Evolutionary conservation across 2,888 invertebrate genomes (phyloP), one percentile per base, ranked within the genome.

Genomic region (Aporophyla lueneburgensis): DNA sequence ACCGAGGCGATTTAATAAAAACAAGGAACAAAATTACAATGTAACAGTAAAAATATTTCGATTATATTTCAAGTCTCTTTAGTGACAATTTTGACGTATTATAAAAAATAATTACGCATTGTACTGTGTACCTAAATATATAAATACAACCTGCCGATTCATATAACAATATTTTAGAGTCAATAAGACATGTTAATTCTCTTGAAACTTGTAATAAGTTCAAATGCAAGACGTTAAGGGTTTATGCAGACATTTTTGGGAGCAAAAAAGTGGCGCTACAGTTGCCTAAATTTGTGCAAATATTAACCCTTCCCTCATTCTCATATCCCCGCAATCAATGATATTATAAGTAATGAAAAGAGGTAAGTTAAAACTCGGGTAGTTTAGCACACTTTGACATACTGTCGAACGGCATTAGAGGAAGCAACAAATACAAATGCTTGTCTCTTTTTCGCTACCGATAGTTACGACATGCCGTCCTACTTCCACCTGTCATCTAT

Each of bases 121-220:
- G 78, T 85, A 87, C 80, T 83, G 72, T 69, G 67, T 79, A 80
- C 77, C 75, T 80, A 80, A 68, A 70, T 56, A 77, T 58, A 82
- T 82, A 85, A 83, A 86, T 86, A 86, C 86, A 87, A 83, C 86
- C 76, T 67, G 68, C 72, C 53, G 46, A 77, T 69, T 66, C 49
- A 76, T 68, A 73, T 80, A 67, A 74, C 24, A 71, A 79, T 68
- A 67, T 66, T 73, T 70, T 67, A 74, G 46, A 72, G 74, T 86
- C 81, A 71, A 81, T 66, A 84, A 78, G 81, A 85, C 78, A 46
- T 68, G 19, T 62, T 61, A 58, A 59, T 72, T 63, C 16, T 74
- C 33, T 81, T 81, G 65, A 81, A 73, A 79, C 62, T 72, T 74
- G 74, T 61, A 51, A 69, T 61, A 79, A 81, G 76, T 68, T 77